Base-by-base conservation (phyloP, 2,888 invertebrate species). In the Blomia tropicalis region DNA sequence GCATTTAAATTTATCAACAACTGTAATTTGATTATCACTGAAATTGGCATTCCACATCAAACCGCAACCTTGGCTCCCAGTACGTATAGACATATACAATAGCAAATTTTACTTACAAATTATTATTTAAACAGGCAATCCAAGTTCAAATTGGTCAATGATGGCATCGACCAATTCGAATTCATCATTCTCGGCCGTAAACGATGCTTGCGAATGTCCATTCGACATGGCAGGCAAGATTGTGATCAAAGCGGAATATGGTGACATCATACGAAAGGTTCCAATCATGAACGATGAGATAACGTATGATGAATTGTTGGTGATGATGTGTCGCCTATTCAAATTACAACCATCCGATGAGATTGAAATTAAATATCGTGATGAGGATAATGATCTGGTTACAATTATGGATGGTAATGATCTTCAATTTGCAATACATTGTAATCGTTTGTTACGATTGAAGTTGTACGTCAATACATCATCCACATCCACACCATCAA, bases 261-360 rank as follows among this genome's bases (percentile, higher is more conserved):
- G 79, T 23, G 81, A 82, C 71, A 83, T 82, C 73, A 82, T 82
- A 64, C 75, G 82, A 23, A 75, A 82, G 67, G 82, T 83, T 66
- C 80, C 82, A 7, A 82, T 83, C 63, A 82, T 82, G 72, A 83
- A 83, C 75, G 82, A 83, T 72, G 82, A 83, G 64, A 80, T 83
- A 68, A 83, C 82, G 0, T 82, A 82, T 70, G 80, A 81, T 72
- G 80, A 83, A 71, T 72, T 83, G 59, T 78, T 83, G 59, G 73
- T 83, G 62, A 83, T 83, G 83, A 82, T 83, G 82, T 82, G 83
- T 71, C 73, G 82, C 68, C 80, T 83, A 4, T 83, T 82, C 72
- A 79, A 81, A 71, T 72, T 83, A 32, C 76, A 75, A 56, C 77
- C 79, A 56, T 79, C 76, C 67, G 83, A 83, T 75, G 82, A 83